Evolutionary conservation across 1,140 invertebrate species (phyloP), one percentile per base, ranked within the genome.

Genomic region (Eufriesea mexicana): DNA sequence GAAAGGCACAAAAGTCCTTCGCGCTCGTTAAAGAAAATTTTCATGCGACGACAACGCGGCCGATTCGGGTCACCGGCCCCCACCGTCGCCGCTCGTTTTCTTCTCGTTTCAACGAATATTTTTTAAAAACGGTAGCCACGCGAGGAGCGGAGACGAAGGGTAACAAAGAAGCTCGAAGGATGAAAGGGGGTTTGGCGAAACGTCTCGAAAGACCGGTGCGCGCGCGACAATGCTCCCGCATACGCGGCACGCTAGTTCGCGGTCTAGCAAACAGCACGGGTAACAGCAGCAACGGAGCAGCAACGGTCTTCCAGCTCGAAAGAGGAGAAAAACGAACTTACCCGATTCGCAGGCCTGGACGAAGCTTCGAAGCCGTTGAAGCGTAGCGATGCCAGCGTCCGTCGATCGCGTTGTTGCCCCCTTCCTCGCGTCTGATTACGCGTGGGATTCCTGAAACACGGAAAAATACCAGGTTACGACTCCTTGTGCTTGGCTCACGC

Each of bases 21-120:
- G 59, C 55, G 75, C 73, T 89, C 77, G 87, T 89, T 89, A 86
- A 67, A 88, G 64, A 72, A 68, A 88, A 82, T 86, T 84, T 77
- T 86, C 83, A 10, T 61, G 71, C 54, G 42, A 5, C 45, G 5
- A 57, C 71, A 57, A 70, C 59, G 35, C 28, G 28, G 28, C 8
- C 57, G 59, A 84, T 76, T 42, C 42, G n/a, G 73, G 84, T 89
- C 87, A 85, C 28, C n/a, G 55, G 10, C 2, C 23, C 55, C 2
- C 47, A 7, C n/a, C 18, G n/a, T n/a, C n/a, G n/a, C n/a, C n/a
- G n/a, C n/a, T n/a, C n/a, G n/a, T 20, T 25, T n/a, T 10, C 25
- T 54, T 23, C 14, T 10, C 20, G 42, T 86, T 72, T 59, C 64
- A 25, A 12, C 62, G 51, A 49, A 84, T 72, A 64, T 84, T 71